These are phyloP conservation scores for Clusia tigrina DNA, from an alignment of 2,888 invertebrate species.

Conservation along the genomic window DNA sequence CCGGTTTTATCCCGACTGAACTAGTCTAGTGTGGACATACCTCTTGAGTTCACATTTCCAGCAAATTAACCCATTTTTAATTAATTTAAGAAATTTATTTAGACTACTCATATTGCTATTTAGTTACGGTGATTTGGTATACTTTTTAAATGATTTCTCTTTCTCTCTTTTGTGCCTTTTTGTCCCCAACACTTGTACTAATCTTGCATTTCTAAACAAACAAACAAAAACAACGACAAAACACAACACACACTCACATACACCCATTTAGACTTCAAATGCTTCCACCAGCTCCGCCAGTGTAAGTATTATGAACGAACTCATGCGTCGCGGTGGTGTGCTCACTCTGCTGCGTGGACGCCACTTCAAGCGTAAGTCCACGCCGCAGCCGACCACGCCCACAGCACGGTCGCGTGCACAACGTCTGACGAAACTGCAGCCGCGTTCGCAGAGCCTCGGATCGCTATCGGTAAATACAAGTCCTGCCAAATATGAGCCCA, in stretches of 20 bases:
- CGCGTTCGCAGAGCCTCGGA: conserved; percentile 62
- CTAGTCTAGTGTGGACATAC: too few relatives aligned
- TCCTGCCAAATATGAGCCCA: conserved; percentile 54
- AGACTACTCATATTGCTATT: too few relatives aligned
- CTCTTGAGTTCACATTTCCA: too few relatives aligned
- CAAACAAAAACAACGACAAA: conserved; percentile 22
- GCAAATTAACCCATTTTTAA: too few relatives aligned
- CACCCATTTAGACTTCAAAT: conserved; percentile 36
- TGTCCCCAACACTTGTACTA: conserved; percentile 9
- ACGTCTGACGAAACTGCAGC: conserved; percentile 53
- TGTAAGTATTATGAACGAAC: conserved; percentile 59
- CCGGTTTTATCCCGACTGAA: too few relatives aligned
- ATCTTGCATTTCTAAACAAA: conserved; percentile 15
- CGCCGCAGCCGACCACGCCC: conserved; percentile 59
- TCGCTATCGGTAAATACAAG: conserved; percentile 65
- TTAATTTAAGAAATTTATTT: too few relatives aligned
- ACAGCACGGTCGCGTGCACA: conserved; percentile 48
- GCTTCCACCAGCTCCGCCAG: conserved; percentile 52
- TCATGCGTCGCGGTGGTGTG: conserved; percentile 62
- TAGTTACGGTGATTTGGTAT: too few relatives aligned
- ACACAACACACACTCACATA: conserved; percentile 17
- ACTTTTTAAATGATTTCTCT: background rate
- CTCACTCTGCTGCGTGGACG: conserved; percentile 61
- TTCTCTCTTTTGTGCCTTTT: conserved; percentile 1
- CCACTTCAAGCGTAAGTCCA: conserved; percentile 61